Percentiles rank a stretch among this genome's conserved stretches.
phyloP scores from a whole-genome alignment of 2,888 invertebrate genomes.

The Rotaria magnacalcarata region DNA sequence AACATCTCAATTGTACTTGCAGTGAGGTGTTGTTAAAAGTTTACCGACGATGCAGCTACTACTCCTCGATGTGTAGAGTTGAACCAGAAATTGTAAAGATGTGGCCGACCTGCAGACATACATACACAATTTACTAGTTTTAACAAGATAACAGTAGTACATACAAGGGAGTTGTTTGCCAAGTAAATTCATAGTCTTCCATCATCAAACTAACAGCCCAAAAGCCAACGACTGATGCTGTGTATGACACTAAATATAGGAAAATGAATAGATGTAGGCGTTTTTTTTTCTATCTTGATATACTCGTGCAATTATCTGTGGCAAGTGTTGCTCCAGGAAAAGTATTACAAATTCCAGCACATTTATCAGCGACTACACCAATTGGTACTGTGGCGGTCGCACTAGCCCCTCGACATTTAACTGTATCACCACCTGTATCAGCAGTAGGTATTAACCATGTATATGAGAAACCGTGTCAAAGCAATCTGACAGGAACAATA shows the following conservation, averaged over 20 bases:
- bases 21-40: too few species aligned
- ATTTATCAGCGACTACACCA: not conserved
- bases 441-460: not conserved
- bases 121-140: not conserved
- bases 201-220: not conserved
- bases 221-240: not conserved
- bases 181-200: not conserved
- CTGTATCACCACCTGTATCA: not conserved
- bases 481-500: not conserved
- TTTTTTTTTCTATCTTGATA: too few species aligned
- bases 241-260: not conserved
- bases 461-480: not conserved
- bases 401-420: not conserved
- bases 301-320: not conserved
- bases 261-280: too few species aligned
- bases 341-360: not conserved
- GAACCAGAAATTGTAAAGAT: not conserved
- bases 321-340: not conserved
- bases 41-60: not conserved
- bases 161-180: not conserved
- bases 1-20: too few species aligned
- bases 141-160: not conserved
- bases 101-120: not conserved
- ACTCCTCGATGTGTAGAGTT: not conserved
- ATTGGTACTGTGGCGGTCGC: not conserved